Base-by-base conservation (phyloP, 2,797 vertebrate genomes). In the Enoplosus armatus region DNA sequence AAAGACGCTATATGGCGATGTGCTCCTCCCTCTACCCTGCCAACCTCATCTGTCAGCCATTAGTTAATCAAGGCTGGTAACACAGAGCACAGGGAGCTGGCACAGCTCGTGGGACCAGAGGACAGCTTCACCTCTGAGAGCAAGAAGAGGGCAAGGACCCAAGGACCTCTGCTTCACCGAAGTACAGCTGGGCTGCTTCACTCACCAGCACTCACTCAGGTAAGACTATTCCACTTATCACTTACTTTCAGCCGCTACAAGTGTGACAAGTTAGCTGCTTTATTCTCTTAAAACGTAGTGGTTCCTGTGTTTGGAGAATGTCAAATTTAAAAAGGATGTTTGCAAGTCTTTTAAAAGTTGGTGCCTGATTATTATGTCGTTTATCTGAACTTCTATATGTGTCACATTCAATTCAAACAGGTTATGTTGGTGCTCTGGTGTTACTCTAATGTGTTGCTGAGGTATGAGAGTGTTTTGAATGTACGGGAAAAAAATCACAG, bases 11-110 rank as follows among this genome's bases (percentile, higher is more conserved):
- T 73, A 87, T 75, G 83, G 73, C 62, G 68, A 76, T 3, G 47
- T 22, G 58, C 72, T 80, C 90, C 90, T 89, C 92, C 91, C 74
- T 84, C 82, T 51, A 77, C 80, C 83, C 84, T 72, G 79, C 82
- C 72, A 70, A 8, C 85, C 90, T 93, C 90, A 92, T 94, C 91
- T 91, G 78, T 85, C 89, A 90, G 91, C 87, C 79, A 92, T 84
- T 88, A 90, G 83, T 81, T 80, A 85, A 90, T 90, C 86, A 93
- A 74, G 66, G 87, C 75, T 55, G 87, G 80, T 87, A 87, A 90
- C 48, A 59, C 70, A 53, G 82, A 76, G 89, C 47, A 82, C 67
- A 54, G 85, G 87, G 59, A 74, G 64, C 80, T 77, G 88, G 87
- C 88, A 89, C 80, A 45, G 82, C 1, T 10, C 43, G 63, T 68